These are phyloP conservation scores for chimpanzee (Pan troglodytes) DNA, from an alignment of 2,113 vertebrate genomes.

Conservation along the genomic window NHGRI_mPanTro3-v2.1_pri NC_072402.2:138145001-138145500, in stretches of 20 bases:
- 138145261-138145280: neutral
- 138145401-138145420: slow-evolving; percentile 57
- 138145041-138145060: neutral
- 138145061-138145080: neutral
- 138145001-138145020: neutral
- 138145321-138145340: slow-evolving; percentile 26
- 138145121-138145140: neutral
- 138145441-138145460: neutral
- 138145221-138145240: slow-evolving; percentile 33
- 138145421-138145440: neutral
- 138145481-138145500: slow-evolving; percentile 17
- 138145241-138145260: neutral
- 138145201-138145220: neutral
- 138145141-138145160: slow-evolving; percentile 31
- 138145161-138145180: neutral
- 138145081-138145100: neutral
- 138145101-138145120: neutral
- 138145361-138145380: slow-evolving; percentile 57
- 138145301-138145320: neutral
- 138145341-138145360: slow-evolving; percentile 34
- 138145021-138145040: neutral
- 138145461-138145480: neutral
- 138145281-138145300: neutral
- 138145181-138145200: neutral
- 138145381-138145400: slow-evolving; percentile 43